Percentiles rank a stretch among this genome's conserved stretches.
These are phyloP conservation scores for Thunnus albacares DNA, from an alignment of 2,797 vertebrate genomes.

Conservation along the genomic window DNA sequence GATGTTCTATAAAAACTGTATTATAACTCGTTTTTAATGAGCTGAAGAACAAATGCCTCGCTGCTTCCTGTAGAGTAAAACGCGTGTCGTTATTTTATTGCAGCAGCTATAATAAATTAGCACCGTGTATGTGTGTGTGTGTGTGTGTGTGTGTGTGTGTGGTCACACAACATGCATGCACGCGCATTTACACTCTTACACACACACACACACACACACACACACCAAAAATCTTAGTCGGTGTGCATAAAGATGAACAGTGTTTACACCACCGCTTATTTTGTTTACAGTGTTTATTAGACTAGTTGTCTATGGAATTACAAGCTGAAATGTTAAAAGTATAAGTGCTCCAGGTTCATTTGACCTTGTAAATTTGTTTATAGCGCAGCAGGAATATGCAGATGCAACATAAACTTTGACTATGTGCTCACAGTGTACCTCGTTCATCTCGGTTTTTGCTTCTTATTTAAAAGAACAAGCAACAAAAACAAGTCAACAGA, in stretches of 20 bases:
- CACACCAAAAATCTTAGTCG: conserved; percentile 14
- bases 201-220: conserved; percentile 23
- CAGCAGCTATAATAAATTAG: conserved; percentile 65
- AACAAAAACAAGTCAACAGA: conserved; percentile 50
- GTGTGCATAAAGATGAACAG: conserved; percentile 55
- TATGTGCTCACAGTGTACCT: conserved; percentile 59
- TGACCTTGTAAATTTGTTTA: conserved; percentile 66
- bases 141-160: neutral
- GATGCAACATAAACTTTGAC: conserved; percentile 48
- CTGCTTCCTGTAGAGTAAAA: conserved; percentile 67
- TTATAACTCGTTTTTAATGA: conserved; percentile 71
- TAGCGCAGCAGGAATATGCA: conserved; percentile 64
- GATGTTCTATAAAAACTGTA: conserved; percentile 61
- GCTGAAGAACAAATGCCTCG: conserved; percentile 74
- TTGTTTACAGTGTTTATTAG: conserved; percentile 84
- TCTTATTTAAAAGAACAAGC: conserved; percentile 64
- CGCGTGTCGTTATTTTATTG: conserved; percentile 64
- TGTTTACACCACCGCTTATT: conserved; percentile 78
- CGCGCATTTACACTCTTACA: conserved; percentile 8
- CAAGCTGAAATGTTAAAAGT: conserved; percentile 54
- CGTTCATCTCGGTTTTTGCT: conserved; percentile 39
- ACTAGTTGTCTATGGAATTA: conserved; percentile 65
- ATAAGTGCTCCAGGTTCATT: conserved; percentile 52
- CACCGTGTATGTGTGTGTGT: conserved; percentile 38
- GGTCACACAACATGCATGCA: conserved; percentile 39